Base-by-base conservation (phyloP, 2,113 vertebrate species). In the Dipodomys merriami region DNA sequence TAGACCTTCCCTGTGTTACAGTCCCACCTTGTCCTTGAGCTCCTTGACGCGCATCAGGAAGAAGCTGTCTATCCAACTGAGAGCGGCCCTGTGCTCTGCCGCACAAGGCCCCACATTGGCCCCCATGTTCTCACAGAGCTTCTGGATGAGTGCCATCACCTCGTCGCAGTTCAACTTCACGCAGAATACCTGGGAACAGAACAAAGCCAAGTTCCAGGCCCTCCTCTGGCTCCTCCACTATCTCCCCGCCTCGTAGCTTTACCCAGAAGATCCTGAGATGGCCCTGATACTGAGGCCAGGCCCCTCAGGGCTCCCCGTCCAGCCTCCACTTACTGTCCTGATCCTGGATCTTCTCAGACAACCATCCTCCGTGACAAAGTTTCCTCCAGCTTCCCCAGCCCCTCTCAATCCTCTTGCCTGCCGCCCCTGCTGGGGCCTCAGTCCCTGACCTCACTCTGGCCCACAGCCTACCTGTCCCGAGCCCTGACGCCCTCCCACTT, bases 121-220 rank as follows among this genome's bases (percentile, higher is more conserved):
- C 53, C 97, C 97, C 0, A 94, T 49, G 94, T 96, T 96, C 87
- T 97, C 96, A 0, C 96, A 97, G 74, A 97, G 95, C 84, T 96
- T 97, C 90, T 94, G 96, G 71, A 97, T 67, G 11, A 97, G 96
- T 0, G 91, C 80, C 11, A 94, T 90, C 53, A 97, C 93, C 57
- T 97, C 97, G 0, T 97, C 97, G 0, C 95, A 95, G 11, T 39
- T 94, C 3, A 95, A 94, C 39, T 95, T 96, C 46, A n/a, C 16
- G 69, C 95, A 96, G 7, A 83, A 64, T 60, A 93, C 94, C 97
- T 97, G 53, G 49, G 53, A 68, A 9, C 60, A 46, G 49, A 85
- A 84, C 23, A 30, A 23, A 7, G 0, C 62, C 33, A 0, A 12
- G 30, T 4, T 68, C 83, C n/a, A 27, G 33, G 62, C 64, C 10